Percentiles rank a stretch among this genome's conserved stretches.
These are phyloP conservation scores for Montipora foliosa DNA, from an alignment of 64 coral and sea anemone genomes.

Conservation along the genomic window DNA sequence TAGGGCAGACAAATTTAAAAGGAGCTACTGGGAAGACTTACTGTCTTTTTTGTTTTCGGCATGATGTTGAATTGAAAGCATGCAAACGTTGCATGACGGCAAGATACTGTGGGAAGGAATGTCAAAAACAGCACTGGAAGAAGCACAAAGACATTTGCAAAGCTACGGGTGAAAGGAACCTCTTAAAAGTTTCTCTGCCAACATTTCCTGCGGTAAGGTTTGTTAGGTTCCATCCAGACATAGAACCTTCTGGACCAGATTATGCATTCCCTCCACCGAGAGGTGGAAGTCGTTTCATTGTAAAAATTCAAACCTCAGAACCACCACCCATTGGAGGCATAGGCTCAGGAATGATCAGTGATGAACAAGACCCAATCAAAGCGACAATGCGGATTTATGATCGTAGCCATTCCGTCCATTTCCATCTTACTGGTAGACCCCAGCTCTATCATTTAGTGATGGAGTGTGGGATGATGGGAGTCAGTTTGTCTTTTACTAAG, in stretches of 20 bases:
- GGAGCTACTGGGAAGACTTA: not conserved
- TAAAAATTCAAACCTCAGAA: slow-evolving; percentile 35
- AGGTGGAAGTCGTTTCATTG: slow-evolving; percentile 29
- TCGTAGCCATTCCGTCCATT: slow-evolving; percentile 7
- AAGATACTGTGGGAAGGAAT: slow-evolving; percentile 61
- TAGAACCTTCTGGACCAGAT: not conserved
- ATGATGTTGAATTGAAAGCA: not conserved
- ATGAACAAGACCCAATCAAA: slow-evolving; percentile 13
- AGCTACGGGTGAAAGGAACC: not conserved
- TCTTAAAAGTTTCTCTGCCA: not conserved
- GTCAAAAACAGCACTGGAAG: slow-evolving; percentile 64
- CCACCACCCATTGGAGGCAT: not conserved
- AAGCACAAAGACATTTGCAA: slow-evolving; percentile 55
- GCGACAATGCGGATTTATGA: slow-evolving; percentile 24
- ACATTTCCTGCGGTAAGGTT: not conserved
- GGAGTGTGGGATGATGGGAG: slow-evolving; percentile 40
- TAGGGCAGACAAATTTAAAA: not conserved
- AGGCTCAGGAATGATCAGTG: not conserved
- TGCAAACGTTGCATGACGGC: slow-evolving; percentile 48
- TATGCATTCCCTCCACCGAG: not conserved
- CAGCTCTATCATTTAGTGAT: slow-evolving; percentile 20
- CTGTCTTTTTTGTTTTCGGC: not conserved
- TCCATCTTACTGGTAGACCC: not conserved
- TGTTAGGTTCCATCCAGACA: not conserved
- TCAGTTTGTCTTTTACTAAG: slow-evolving; percentile 8